Evolutionary conservation across 1,140 invertebrate species (phyloP), one percentile per base, ranked within the genome.

Genomic region (Nilaparvata lugens): DNA sequence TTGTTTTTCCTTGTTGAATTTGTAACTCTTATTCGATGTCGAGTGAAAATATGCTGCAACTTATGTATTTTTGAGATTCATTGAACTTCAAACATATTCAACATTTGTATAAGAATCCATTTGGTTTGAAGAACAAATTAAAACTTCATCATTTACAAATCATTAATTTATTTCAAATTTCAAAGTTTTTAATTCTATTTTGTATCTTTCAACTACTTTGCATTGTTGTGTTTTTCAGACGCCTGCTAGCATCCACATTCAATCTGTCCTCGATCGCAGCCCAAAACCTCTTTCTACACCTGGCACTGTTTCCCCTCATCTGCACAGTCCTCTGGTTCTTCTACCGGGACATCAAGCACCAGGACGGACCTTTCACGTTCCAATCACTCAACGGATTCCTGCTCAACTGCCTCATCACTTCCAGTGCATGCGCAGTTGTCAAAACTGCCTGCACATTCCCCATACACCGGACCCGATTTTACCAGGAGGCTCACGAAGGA

Each of bases 401-500:
- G 42, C 84, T 95, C 62, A 93, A 91, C 68, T 83, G 84, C 58
- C 75, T 95, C 56, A 82, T 83, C 13, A 79, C 86, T 5, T 84
- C 86, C 13, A 93, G 91, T 68, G 84, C 91, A 52, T 78, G 86
- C 25, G 87, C 90, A 24, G 87, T 91, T 56, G 79, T 91, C 45
- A 85, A 86, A 23, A 90, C 91, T 0, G 82, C 89, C 18, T 77
- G 82, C 18, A 78, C 90, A 52, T 92, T 88, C 80, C 84, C 87
- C 35, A 82, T 81, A 48, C 89, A 90, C 74, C 78, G 93, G n/a
- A 91, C 89, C 28, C 78, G 89, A 23, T 95, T 93, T 71, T 94
- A 93, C 62, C 89, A 94, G 72, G 93, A 95, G 69, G 84, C 87
- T 11, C 81, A 91, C 56, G 89, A 93, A 70, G 91, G 91, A 1